Base-by-base conservation (phyloP, 2,888 invertebrate species). In the Agrochola macilenta region DNA sequence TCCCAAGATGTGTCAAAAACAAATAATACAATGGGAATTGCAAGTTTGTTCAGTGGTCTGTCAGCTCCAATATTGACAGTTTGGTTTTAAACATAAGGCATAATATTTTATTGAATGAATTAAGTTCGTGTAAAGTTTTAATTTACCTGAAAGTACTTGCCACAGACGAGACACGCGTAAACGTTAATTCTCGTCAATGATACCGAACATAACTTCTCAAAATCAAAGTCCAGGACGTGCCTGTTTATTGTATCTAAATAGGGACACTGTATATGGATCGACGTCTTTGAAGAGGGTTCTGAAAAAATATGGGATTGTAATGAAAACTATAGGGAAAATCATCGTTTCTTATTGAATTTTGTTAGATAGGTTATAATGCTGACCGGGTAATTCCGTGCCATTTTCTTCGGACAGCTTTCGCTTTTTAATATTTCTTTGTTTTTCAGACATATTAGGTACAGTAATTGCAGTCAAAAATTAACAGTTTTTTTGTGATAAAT, bases 221-320 rank as follows among this genome's bases (percentile, higher is more conserved):
- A 99, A 96, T 99, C 99, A 96, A 99, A 99, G 95, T 99, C 99
- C 81, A 99, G 95, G 81, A 99, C 98, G 90, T 99, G 99, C 73
- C 99, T 97, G 94, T 99, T 99, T 81, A 99, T 99, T 1, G 99
- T 99, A 92, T 99, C 99, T 90, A 99, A 96, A 93, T 99, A 99
- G 0, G 99, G 99, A 91, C 99, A 99, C 65, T 98, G 97, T 75
- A 98, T 97, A 84, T 96, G 93, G 26, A 90, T 80, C 2, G 69
- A 57, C 20, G 89, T 83, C 86, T 96, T 96, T 5, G 85, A 61
- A 60, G 89, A 70, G 60, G 91, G 90, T 86, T 92, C 96, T 95
- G 91, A 35, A 94, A 94, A 78, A 79, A 63, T 20, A 57, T n/a
- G 9, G 8, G 39, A 30, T 12, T 39, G 0, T 23, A 54, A 23